phyloP scores from a whole-genome alignment of 2,797 vertebrate genomes.

The Hylomyscus alleni region DNA sequence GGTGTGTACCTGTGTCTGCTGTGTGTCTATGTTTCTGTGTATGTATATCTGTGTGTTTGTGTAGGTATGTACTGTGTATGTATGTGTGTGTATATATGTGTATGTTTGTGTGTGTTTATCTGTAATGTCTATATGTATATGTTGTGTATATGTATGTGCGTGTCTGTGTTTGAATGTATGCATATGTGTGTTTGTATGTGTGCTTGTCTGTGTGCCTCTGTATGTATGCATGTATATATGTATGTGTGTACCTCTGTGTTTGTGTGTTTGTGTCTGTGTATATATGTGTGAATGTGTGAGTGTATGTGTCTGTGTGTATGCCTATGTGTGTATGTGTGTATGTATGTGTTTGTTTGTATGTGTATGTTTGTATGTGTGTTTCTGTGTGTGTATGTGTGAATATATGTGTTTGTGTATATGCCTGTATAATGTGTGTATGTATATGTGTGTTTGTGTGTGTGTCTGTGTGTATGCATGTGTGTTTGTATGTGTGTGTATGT shows the following conservation, averaged over 20 bases:
- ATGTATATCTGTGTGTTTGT: no score
- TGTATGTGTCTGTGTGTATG: no score
- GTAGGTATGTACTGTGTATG: background rate
- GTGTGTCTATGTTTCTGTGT: background rate
- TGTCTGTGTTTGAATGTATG: background rate
- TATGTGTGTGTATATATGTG: background rate
- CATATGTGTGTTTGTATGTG: background rate
- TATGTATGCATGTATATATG: background rate
- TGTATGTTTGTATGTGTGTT: no score
- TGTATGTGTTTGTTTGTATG: no score
- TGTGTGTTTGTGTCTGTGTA: background rate
- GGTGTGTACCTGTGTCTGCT: background rate
- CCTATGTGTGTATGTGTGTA: no score
- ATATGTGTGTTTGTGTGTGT: background rate
- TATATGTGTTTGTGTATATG: no score
- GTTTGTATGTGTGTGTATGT: background rate
- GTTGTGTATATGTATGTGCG: background rate
- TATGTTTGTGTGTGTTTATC: background rate
- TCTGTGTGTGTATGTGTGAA: background rate
- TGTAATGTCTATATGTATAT: background rate
- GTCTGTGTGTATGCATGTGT: background rate
- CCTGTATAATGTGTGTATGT: no score
- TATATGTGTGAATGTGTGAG: no score
- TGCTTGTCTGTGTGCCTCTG: background rate
- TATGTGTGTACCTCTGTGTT: background rate